Evolutionary conservation across 2,113 vertebrate species (phyloP).

Genomic region (Rhinoptilus africanus): DNA sequence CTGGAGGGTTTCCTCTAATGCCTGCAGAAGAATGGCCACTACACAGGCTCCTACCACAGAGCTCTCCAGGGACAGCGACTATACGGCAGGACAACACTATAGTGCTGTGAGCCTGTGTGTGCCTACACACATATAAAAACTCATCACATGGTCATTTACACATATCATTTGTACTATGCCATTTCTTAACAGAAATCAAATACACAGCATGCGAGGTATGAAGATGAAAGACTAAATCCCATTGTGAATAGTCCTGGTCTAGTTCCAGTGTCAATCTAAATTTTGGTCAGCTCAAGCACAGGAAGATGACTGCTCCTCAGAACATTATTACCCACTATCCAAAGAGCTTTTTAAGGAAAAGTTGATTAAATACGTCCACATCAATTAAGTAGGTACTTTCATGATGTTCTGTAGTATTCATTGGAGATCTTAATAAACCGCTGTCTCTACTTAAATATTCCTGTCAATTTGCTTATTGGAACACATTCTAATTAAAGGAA

Average conservation of each 20-base stretch:
- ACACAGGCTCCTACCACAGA: background rate
- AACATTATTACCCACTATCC: background rate
- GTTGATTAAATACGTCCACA: background rate
- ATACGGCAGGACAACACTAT: background rate
- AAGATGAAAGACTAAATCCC: background rate
- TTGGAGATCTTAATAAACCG: background rate
- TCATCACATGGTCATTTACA: background rate
- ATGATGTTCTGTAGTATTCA: background rate
- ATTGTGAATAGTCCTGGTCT: background rate
- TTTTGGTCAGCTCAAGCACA: background rate
- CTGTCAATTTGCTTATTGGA: background rate
- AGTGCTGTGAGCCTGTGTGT: background rate
- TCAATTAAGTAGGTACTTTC: background rate
- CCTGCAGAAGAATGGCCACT: background rate
- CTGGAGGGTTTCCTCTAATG: background rate
- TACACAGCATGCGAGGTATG: background rate
- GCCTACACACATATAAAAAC: background rate
- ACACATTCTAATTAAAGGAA: background rate
- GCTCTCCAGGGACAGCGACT: background rate
- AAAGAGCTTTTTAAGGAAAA: background rate
- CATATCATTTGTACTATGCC: fast-evolving
- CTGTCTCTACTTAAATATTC: background rate
- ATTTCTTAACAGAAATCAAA: background rate
- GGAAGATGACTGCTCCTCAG: background rate
- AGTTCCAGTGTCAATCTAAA: background rate